phyloP scores from a whole-genome alignment of 1,140 invertebrate species.

The Aphis craccivora region DNA sequence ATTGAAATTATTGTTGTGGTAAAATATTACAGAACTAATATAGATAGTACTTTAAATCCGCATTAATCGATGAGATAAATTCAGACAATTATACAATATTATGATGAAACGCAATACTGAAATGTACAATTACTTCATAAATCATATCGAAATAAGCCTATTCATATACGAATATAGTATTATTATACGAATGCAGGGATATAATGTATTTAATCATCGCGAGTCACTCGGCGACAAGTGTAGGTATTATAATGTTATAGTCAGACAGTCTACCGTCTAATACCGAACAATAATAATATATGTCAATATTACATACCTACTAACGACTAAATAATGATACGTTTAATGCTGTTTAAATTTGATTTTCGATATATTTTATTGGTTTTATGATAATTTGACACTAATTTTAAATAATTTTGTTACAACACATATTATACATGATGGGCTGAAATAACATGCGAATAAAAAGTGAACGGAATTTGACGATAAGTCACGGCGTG shows the following conservation, averaged over 20 bases:
- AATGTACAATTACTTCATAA: background rate
- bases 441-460: background rate
- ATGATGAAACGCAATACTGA: background rate
- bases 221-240: background rate
- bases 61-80: constrained; percentile 7
- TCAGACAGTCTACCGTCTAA: background rate
- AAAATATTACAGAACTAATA: background rate
- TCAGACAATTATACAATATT: background rate
- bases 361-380: background rate
- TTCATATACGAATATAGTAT: background rate
- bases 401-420: background rate
- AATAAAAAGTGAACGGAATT: background rate
- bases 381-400: too few relatives aligned
- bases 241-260: background rate
- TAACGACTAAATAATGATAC: background rate
- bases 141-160: background rate
- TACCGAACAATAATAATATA: background rate
- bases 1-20: background rate
- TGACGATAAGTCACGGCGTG: background rate
- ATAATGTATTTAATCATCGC: background rate
- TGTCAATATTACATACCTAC: background rate
- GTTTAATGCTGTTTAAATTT: background rate
- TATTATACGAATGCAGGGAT: background rate
- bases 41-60: background rate
- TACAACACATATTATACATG: background rate